Conservation (phyloP, 2,113 vertebrate species). For the Redunca redunca region DNA sequence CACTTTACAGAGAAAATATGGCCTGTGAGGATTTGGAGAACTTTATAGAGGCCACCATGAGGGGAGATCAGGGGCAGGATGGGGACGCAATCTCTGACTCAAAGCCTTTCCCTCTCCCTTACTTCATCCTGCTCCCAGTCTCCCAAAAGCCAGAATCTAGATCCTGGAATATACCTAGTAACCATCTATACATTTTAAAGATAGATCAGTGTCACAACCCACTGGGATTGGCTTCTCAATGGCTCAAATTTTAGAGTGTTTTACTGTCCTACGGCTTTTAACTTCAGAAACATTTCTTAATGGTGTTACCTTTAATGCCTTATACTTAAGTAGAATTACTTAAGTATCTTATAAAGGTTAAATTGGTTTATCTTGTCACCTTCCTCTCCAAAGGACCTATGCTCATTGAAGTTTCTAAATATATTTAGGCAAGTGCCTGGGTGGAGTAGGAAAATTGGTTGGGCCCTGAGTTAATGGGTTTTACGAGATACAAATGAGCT, state of each 20-base stretch:
- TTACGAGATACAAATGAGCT: conserved; percentile 44
- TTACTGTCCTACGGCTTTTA: neutral
- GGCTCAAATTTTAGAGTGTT: conserved; percentile 1
- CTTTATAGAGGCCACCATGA: neutral
- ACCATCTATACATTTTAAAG: neutral
- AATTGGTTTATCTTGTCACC: neutral
- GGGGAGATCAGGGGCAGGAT: neutral
- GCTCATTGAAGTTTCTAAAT: conserved; percentile 40
- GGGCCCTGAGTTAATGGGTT: conserved; percentile 20
- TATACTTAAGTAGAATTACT: neutral
- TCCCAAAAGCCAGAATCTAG: neutral
- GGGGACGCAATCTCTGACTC: neutral
- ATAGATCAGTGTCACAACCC: neutral
- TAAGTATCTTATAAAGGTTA: neutral
- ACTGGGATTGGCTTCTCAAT: neutral
- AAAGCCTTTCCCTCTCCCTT: neutral
- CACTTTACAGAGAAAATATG: neutral
- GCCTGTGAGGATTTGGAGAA: neutral
- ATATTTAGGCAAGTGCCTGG: neutral
- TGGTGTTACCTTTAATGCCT: neutral
- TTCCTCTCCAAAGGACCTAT: neutral
- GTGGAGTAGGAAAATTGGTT: neutral
- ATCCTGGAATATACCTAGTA: neutral
- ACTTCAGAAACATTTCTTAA: conserved; percentile 35
- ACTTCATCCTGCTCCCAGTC: neutral